Base-by-base conservation (phyloP, 2,113 vertebrate species). In the Apaloderma vittatum region DNA sequence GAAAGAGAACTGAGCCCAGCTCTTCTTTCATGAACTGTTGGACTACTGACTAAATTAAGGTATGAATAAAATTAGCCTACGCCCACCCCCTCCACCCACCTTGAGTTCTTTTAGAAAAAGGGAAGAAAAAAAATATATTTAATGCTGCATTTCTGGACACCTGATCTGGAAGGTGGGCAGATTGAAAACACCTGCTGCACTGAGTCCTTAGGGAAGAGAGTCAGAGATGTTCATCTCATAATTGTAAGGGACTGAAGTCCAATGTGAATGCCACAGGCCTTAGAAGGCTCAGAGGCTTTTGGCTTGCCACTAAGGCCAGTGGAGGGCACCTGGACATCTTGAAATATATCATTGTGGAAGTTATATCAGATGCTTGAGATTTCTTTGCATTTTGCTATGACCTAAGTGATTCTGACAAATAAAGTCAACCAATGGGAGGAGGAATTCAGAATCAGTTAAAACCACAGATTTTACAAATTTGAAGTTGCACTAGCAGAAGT, bases 111-210 rank as follows among this genome's bases (percentile, higher is more conserved):
- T 81, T 75, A 89, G 94, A 91, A 93, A 84, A 54, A 75, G 57
- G 52, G 65, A 95, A 91, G 79, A 73, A 96, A 94, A 95, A 78
- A 76, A 23, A 6, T 27, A 20, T 51, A 77, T 80, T 74, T 91
- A 63, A 71, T 95, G 73, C 95, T 94, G 65, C 54, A 18, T 78
- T 92, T 94, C 85, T 87, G 94, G 89, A 93, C 96, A 97, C 96
- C 96, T 97, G 94, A 95, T 97, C 94, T 96, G 95, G 95, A 96
- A 94, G 83, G 96, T 96, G 89, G 96, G 95, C 95, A 96, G 96
- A 80, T 76, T 95, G 91, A 95, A 97, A 93, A 77, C 96, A 97
- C 96, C 96, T 97, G 95, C 96, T 95, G 89, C 70, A 59, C 70
- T 30, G 73, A 94, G 65, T 80, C 76, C 68, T 84, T 83, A 43